Evolutionary conservation across 2,888 invertebrate genomes (phyloP).

Genomic region (Coecobrya sp.): DNA sequence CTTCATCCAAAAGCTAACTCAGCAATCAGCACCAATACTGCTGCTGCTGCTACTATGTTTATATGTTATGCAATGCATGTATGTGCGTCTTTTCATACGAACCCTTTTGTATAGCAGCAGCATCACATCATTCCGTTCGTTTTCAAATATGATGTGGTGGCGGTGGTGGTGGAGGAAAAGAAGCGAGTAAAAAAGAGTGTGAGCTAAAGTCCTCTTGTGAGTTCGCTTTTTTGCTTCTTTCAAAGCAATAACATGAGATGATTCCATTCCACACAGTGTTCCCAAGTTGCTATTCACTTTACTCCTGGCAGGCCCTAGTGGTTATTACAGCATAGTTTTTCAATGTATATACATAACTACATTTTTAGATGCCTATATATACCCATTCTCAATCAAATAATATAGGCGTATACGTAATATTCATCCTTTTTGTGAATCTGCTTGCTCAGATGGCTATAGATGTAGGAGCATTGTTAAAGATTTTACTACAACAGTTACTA

Average conservation of each 20-base stretch:
- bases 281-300: slow-evolving; percentile 80
- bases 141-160: slow-evolving; percentile 23
- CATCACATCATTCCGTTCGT: neutral
- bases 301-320: slow-evolving; percentile 60
- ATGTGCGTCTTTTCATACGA: neutral
- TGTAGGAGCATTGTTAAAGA: slow-evolving; percentile 30
- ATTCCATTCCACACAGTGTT: slow-evolving; percentile 61
- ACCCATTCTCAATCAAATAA: neutral
- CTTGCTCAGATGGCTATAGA: slow-evolving; percentile 32
- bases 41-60: neutral
- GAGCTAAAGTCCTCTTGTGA: slow-evolving; percentile 74
- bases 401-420: slow-evolving; percentile 19
- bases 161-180: slow-evolving; percentile 12
- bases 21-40: slow-evolving; percentile 30
- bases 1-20: slow-evolving; percentile 64
- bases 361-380: neutral
- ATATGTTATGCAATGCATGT: slow-evolving; percentile 17
- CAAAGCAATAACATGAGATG: slow-evolving; percentile 69
- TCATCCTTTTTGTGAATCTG: slow-evolving; percentile 57
- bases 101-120: slow-evolving; percentile 1
- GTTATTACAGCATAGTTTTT: slow-evolving; percentile 34
- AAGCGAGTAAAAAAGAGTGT: slow-evolving; percentile 17
- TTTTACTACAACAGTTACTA: slow-evolving; percentile 11
- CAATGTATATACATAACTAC: slow-evolving; percentile 1
- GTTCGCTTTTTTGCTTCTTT: slow-evolving; percentile 62